Percentiles rank a stretch among this genome's conserved stretches.
phyloP scores from a whole-genome alignment of 2,113 vertebrate genomes.

The Chaetodon auriga region DNA sequence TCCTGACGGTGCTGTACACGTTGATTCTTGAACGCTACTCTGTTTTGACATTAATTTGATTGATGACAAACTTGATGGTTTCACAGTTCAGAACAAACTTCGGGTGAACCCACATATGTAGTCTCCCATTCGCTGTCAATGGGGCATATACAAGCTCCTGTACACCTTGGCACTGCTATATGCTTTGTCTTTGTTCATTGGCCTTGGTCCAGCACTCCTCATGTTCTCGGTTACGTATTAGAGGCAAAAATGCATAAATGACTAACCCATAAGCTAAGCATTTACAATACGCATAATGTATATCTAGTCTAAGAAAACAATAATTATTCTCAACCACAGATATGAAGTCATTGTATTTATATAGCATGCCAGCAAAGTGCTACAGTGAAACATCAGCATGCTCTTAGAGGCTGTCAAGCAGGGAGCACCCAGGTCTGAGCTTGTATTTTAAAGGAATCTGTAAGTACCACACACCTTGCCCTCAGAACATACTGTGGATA shows the following conservation, averaged over 20 bases:
- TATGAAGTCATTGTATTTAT: slow-evolving; percentile 28
- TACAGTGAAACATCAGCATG: slow-evolving; percentile 44
- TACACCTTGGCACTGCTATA: background rate
- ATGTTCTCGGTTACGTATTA: background rate
- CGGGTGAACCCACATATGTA: background rate
- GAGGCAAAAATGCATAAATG: slow-evolving; percentile 1
- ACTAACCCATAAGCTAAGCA: slow-evolving; percentile 7
- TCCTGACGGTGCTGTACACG: slow-evolving; percentile 2
- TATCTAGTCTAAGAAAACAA: slow-evolving; percentile 20
- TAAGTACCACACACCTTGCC: slow-evolving; percentile 70
- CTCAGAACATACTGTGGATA: slow-evolving; percentile 57
- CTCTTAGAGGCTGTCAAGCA: slow-evolving; percentile 66
- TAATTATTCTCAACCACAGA: slow-evolving; percentile 20
- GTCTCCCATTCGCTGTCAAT: slow-evolving; percentile 14
- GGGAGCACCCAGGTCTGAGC: slow-evolving; percentile 73
- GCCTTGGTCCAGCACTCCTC: background rate
- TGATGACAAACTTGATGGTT: slow-evolving; percentile 5
- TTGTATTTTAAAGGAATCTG: slow-evolving; percentile 69
- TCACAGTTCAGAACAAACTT: slow-evolving; percentile 13
- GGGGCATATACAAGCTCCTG: slow-evolving; percentile 5
- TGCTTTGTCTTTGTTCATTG: background rate
- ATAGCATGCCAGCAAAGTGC: slow-evolving; percentile 35
- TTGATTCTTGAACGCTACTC: slow-evolving; percentile 26
- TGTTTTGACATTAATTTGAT: background rate
- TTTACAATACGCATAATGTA: background rate